Evolutionary conservation across 2,888 invertebrate genomes (phyloP).

Genomic region (Eurois occulta): DNA sequence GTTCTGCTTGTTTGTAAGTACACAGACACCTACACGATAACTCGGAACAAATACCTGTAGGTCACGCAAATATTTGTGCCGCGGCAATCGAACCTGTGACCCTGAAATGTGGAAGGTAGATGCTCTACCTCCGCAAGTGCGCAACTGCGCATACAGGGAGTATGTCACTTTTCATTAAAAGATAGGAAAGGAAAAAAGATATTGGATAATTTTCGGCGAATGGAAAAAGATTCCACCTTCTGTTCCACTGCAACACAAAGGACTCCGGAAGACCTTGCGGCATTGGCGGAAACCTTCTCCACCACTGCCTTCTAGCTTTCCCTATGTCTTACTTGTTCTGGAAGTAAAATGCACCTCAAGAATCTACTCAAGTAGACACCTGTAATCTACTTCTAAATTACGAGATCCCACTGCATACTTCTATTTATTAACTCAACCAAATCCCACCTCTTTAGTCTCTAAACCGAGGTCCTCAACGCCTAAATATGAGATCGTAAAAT

Average conservation of each 20-base stretch:
- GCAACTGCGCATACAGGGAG: background rate
- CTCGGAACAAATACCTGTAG: conserved; percentile 42
- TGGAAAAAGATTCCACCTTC: background rate
- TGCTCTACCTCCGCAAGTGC: background rate
- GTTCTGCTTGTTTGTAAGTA: conserved; percentile 25
- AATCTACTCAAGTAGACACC: background rate
- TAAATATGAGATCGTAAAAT: conserved; percentile 49
- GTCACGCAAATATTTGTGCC: conserved; percentile 49
- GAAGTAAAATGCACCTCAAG: background rate
- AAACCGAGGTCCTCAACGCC: conserved; percentile 34
- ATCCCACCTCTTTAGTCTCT: conserved; percentile 5
- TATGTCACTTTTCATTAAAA: background rate
- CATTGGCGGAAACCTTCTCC: background rate
- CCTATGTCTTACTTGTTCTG: background rate
- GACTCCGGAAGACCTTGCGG: background rate
- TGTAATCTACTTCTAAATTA: background rate
- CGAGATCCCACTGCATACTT: background rate
- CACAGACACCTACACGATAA: conserved; percentile 46
- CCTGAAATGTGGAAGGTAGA: conserved; percentile 30
- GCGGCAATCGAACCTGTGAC: conserved; percentile 44
- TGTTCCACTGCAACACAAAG: background rate
- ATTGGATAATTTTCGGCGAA: background rate
- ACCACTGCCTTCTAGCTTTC: too few relatives aligned
- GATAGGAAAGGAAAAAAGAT: background rate
- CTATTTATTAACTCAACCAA: conserved; percentile 10